Base-by-base conservation (phyloP, 2,888 invertebrate species). In the Eupithecia inturbata region DNA sequence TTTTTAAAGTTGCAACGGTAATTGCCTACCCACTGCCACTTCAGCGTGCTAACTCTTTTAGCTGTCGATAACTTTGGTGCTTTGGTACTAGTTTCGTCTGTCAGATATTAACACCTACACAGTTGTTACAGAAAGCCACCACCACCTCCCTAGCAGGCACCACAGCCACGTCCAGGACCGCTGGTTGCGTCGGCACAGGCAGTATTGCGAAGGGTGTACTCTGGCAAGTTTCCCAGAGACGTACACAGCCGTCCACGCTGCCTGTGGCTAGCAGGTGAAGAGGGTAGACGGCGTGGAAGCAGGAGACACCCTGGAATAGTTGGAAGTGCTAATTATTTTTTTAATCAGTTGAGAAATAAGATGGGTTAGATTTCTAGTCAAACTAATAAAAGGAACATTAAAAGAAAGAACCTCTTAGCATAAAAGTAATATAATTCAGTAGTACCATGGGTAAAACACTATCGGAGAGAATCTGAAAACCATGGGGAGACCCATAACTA, bases 211-310 rank as follows among this genome's bases (percentile, higher is more conserved):
- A 89, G 0, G 90, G 89, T 0, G 77, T 45, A 0, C 82, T 66
- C 60, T 88, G 90, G 0, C 87, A 90, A 0, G 92, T 90, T 84
- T 95, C 95, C 96, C 96, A 96, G 45, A 96, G 83, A 1, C 95
- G 91, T 6, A 96, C 91, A 0, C 85, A 80, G 9, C 95, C 95
- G 81, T 95, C 95, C 1, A 90, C 86, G 66, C 95, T 94, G 31
- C 96, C 96, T 0, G 95, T 95, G 3, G 93, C 95, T 41, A 96
- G 81, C 60, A 95, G 81, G 72, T 95, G 95, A 1, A 95, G 87
- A 0, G 87, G 82, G 1, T 89, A 87, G 14, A 95, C 95, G 57
- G 92, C 82, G 80, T 95, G 94, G 88, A 96, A 96, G 81, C 96
- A 95, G 49, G 91, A 93, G 3, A 95, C 92, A 6, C 96, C 96